Base-by-base conservation (phyloP, 2,888 invertebrate genomes). In the Harpalus rufipes region DNA sequence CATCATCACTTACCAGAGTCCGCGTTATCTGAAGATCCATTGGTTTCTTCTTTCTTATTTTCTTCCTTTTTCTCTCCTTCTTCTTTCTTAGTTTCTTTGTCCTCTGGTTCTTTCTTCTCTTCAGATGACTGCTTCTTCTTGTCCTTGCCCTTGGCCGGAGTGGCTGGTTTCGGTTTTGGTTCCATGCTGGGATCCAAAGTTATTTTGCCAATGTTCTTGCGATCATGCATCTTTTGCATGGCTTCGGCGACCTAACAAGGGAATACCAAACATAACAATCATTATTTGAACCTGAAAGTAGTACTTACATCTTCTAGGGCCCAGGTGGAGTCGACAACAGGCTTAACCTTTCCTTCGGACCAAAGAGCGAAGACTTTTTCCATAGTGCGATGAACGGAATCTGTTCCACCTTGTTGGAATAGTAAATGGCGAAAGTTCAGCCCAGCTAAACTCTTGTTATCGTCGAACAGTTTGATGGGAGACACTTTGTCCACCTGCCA, bases 401-500 rank as follows among this genome's bases (percentile, higher is more conserved):
- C 94, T 39, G 94, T 93, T 86, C 95, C 94, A 1, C 94, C 94
- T 88, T 96, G 95, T 88, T 96, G 95, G 92, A 96, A 96, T 91
- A 97, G 93, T 90, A 97, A 92, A 89, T 96, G 95, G 84, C 97
- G 95, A 88, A 97, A 93, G 91, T 97, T 96, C 91, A 97, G 93
- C 0, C 97, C 97, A 63, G 95, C 93, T 86, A 97, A 92, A 86
- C 94, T 94, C 92, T 96, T 96, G 92, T 97, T 97, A 91, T 97
- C 97, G 89, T 97, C 97, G 91, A 96, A 97, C 88, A 97, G 92
- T 91, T 96, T 97, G 91, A 97, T 94, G 7, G 97, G 97, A 4
- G 96, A 96, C 86, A 97, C 95, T 92, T 97, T 97, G 92, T 97
- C 97, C 86, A 97, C 96, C 92, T 97, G 97, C 97, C 97, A 97